Conservation (phyloP, 2,888 invertebrate species). For the Amphipoea oculea region DNA sequence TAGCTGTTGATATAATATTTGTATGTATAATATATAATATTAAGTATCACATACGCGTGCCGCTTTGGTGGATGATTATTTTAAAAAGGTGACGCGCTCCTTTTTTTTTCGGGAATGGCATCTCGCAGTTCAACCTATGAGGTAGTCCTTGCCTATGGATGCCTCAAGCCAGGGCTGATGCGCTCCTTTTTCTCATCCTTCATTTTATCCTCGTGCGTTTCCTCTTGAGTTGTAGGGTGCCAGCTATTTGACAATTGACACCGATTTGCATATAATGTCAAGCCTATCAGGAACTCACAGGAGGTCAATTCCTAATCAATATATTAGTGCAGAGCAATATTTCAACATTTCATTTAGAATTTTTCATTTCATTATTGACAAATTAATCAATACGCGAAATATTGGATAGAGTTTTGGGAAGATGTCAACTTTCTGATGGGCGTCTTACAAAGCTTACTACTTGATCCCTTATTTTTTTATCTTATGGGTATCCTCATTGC, state of each 20-base stretch:
- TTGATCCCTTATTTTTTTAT: too few species aligned
- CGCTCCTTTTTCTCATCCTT: background rate
- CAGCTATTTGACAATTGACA: slow-evolving; percentile 3
- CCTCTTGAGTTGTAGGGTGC: background rate
- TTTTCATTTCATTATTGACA: too few species aligned
- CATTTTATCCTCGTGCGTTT: background rate
- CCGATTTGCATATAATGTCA: background rate
- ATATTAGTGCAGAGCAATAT: background rate
- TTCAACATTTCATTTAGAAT: background rate
- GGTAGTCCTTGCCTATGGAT: background rate
- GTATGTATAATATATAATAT: slow-evolving; percentile 10
- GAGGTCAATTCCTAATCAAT: background rate
- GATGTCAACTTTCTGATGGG: too few species aligned
- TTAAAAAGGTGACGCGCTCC: slow-evolving; percentile 13
- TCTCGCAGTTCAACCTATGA: background rate
- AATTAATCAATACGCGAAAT: too few species aligned
- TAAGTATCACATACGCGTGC: slow-evolving; percentile 21
- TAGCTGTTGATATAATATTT: slow-evolving; percentile 40
- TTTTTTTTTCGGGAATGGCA: background rate
- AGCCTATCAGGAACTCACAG: background rate
- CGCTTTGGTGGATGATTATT: slow-evolving; percentile 30
- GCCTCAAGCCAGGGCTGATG: background rate
- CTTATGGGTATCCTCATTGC: too few species aligned
- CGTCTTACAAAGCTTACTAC: too few species aligned
- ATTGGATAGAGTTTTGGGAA: too few species aligned